Evolutionary conservation across 30 jellyfish, hydroid and myxozoan genomes (phyloP).

Genomic region (Aurelia coerulea): DNA sequence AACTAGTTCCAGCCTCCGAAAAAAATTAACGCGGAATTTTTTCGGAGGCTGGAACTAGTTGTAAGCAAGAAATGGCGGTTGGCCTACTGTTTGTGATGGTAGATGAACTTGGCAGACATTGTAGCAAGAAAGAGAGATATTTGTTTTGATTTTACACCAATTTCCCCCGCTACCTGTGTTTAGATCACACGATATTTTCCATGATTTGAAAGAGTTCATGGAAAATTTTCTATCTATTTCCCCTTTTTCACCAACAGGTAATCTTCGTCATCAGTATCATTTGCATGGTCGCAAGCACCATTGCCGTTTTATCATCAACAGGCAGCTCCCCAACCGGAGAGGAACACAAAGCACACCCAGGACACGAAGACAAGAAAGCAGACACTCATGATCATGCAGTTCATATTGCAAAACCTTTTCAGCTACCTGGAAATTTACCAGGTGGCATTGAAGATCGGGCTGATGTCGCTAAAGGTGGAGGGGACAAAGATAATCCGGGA

Average conservation of each 20-base stretch:
- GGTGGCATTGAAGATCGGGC: neutral
- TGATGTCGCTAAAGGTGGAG: neutral
- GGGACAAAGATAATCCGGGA: neutral
- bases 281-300: conserved; percentile 80
- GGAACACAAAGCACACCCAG: conserved; percentile 58
- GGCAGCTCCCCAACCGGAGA: conserved; percentile 41
- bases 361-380: conserved; percentile 21
- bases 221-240: neutral
- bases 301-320: conserved; percentile 75
- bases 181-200: too few relatives aligned
- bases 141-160: too few relatives aligned
- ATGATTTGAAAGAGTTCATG: too few relatives aligned
- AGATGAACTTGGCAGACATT: too few relatives aligned
- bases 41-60: too few relatives aligned
- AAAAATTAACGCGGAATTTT: too few relatives aligned
- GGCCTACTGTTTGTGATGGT: too few relatives aligned
- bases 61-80: too few relatives aligned
- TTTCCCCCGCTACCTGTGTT: too few relatives aligned
- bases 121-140: too few relatives aligned
- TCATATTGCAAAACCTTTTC: conserved; percentile 24
- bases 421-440: conserved; percentile 28
- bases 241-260: conserved; percentile 30
- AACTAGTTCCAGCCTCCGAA: too few relatives aligned
- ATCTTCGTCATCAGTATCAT: conserved; percentile 66
- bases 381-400: neutral